phyloP scores from a whole-genome alignment of 2,888 invertebrate species.

The Limnephilus marmoratus region DNA sequence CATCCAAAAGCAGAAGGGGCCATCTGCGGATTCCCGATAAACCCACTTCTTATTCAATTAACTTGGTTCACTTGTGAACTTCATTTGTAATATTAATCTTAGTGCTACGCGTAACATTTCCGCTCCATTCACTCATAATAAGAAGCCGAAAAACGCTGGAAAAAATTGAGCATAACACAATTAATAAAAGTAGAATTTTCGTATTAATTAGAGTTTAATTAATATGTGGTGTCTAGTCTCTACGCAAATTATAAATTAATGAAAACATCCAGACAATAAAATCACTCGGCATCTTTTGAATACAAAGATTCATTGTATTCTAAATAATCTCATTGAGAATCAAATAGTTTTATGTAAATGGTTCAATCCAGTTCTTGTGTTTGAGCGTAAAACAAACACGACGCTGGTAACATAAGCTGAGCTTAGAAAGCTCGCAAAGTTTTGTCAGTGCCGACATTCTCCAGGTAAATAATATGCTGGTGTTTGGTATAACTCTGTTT shows the following conservation, averaged over 20 bases:
- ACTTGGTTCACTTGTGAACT: neutral
- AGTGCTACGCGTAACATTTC: neutral
- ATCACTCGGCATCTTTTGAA: neutral
- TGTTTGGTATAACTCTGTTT: neutral
- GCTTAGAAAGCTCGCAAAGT: neutral
- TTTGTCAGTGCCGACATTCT: neutral
- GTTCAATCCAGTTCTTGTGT: neutral
- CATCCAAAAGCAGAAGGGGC: neutral
- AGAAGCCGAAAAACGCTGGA: neutral
- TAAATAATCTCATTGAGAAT: neutral
- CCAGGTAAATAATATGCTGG: neutral
- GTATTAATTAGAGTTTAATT: neutral
- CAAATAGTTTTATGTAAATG: neutral
- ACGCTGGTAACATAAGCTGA: neutral
- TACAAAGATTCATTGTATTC: neutral
- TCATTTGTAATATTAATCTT: neutral
- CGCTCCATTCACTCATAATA: neutral
- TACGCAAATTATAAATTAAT: neutral
- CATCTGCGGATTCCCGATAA: neutral
- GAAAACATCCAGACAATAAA: neutral
- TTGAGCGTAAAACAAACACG: neutral
- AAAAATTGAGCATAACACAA: neutral
- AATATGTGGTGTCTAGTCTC: neutral
- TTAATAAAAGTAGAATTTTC: neutral
- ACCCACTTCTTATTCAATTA: neutral